These are phyloP conservation scores for Xestobium rufovillosum DNA, from an alignment of 2,888 invertebrate genomes.

Conservation along the genomic window DNA sequence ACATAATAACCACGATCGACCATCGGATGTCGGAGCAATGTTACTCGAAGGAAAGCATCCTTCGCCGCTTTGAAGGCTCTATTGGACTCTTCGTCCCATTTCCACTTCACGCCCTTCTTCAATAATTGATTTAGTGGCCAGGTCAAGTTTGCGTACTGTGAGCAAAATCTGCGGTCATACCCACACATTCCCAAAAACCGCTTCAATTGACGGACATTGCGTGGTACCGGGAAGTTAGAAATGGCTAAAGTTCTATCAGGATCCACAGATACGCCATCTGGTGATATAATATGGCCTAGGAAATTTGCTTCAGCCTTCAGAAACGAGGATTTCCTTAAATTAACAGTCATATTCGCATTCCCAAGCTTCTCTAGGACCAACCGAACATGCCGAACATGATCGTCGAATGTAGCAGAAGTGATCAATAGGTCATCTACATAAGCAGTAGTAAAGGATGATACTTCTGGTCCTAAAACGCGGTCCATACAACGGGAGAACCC, in stretches of 20 bases:
- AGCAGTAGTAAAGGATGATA: slow-evolving; percentile 12
- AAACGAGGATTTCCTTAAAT: slow-evolving; percentile 23
- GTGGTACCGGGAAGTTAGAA: not conserved
- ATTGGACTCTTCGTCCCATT: not conserved
- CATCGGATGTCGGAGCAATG: not conserved
- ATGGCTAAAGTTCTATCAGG: not conserved
- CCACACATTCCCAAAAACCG: not conserved
- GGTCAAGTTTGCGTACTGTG: not conserved
- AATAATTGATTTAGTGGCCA: not conserved
- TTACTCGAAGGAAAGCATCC: not conserved
- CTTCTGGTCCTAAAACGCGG: slow-evolving; percentile 17
- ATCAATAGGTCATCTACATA: slow-evolving; percentile 22
- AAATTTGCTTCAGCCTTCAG: slow-evolving; percentile 11
- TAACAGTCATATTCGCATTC: slow-evolving; percentile 20
- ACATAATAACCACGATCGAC: not conserved
- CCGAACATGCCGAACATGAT: slow-evolving; percentile 18
- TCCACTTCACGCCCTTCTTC: not conserved
- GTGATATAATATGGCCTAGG: slow-evolving; percentile 3
- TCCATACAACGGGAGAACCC: slow-evolving; percentile 20
- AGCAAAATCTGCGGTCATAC: slow-evolving; percentile 1
- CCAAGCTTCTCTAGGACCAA: slow-evolving; percentile 15
- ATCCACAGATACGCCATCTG: not conserved
- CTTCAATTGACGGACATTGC: not conserved
- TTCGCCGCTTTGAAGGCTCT: not conserved
- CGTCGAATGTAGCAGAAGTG: slow-evolving; percentile 17